These are phyloP conservation scores for Xestia xanthographa DNA, from an alignment of 2,888 invertebrate species.

Conservation along the genomic window DNA sequence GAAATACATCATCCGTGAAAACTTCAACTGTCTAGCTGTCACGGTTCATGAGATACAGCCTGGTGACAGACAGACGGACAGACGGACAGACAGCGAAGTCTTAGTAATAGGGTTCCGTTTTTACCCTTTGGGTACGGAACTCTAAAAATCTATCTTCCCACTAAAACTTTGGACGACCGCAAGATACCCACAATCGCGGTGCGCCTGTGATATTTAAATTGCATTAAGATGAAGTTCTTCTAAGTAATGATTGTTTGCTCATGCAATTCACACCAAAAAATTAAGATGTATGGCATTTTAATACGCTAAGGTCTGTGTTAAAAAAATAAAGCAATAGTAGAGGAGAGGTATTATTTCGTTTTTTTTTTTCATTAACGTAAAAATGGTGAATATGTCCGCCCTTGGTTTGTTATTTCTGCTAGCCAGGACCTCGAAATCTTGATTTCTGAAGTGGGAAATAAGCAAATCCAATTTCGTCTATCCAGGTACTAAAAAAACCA, in stretches of 20 bases:
- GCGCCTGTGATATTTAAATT: slow-evolving; percentile 12
- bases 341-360: neutral
- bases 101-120: no score
- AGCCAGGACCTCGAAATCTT: neutral
- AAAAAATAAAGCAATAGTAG: neutral
- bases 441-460: neutral
- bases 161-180: neutral
- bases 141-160: neutral
- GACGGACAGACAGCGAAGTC: no score
- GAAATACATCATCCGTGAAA: no score
- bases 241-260: slow-evolving; percentile 16
- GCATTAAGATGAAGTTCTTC: neutral
- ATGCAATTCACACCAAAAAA: neutral
- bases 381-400: neutral
- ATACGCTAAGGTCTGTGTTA: neutral
- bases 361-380: neutral
- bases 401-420: neutral
- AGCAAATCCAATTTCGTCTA: neutral
- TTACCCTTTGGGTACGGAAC: no score
- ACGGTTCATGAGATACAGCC: no score
- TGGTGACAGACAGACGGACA: no score
- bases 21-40: no score
- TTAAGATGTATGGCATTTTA: neutral
- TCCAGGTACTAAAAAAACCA: neutral
- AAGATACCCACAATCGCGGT: neutral